Evolutionary conservation across 2,888 invertebrate species (phyloP).

Genomic region (Chromoteleia sp.): DNA sequence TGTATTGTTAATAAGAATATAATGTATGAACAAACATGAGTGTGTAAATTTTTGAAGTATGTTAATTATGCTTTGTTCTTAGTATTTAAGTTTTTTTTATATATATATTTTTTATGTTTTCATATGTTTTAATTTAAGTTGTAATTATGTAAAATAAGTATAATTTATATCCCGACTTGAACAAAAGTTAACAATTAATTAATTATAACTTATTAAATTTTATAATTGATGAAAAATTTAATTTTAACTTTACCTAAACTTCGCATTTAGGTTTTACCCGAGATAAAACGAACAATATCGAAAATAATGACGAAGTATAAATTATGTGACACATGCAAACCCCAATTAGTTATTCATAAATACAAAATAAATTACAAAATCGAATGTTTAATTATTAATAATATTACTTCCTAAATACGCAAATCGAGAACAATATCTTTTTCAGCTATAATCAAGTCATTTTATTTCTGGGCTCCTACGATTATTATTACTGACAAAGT

Average conservation of each 20-base stretch:
- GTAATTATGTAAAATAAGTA: conserved; percentile 44
- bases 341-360: conserved; percentile 50
- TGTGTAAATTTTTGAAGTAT: conserved; percentile 20
- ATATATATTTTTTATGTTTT: conserved; percentile 18
- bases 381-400: conserved; percentile 38
- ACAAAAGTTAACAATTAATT: conserved; percentile 5
- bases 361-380: conserved; percentile 40
- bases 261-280: conserved; percentile 14
- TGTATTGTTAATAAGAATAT: conserved; percentile 27
- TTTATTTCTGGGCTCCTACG: no score
- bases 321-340: conserved; percentile 50
- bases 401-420: conserved; percentile 19
- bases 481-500: no score
- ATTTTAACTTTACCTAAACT: conserved; percentile 61
- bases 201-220: conserved; percentile 22
- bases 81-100: conserved; percentile 27
- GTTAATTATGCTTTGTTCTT: conserved; percentile 24
- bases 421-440: conserved; percentile 4
- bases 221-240: conserved; percentile 4
- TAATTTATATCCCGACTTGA: conserved; percentile 37
- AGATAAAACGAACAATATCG: conserved; percentile 15
- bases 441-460: no score
- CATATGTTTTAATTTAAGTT: conserved; percentile 26
- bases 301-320: conserved; percentile 23
- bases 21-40: conserved; percentile 30